Evolutionary conservation across 2,888 invertebrate genomes (phyloP), one percentile per base, ranked within the genome.

Genomic region (Ellobium chinense): DNA sequence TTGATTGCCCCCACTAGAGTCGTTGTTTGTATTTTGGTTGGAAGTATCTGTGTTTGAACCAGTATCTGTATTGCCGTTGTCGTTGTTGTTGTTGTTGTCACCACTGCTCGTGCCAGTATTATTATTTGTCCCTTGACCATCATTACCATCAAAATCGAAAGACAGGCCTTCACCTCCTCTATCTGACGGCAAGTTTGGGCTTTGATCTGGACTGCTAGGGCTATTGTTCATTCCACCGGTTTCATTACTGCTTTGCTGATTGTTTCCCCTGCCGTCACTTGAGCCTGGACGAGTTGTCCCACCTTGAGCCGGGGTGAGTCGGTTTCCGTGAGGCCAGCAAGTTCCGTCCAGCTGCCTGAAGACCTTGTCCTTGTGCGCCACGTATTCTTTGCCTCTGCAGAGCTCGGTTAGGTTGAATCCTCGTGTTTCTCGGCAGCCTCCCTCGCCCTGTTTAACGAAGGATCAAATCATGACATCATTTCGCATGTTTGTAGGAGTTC

Each of bases 291-390:
- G 7, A 12, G 7, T 46, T 7, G 46, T 18, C 46, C 7, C 9
- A 12, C 9, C 46, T 46, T 46, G 46, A 18, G 7, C 7, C 18
- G 46, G 46, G 24, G 27, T 36, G 12, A 29, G 54, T 2, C 18
- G 27, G 21, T 31, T 1, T 5, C 1, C 31, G 4, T 24, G 36
- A 21, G 34, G 54, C 18, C 65, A 36, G 24, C 76, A 76, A 1
- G 66, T 56, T n/a, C 66, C 76, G 27, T 66, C 63, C n/a, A 1
- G n/a, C 76, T 65, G 65, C 14, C 54, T 56, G 31, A 14, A 34
- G n/a, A 63, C 34, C 9, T 65, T 76, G 66, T 76, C 76, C 24
- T 56, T 66, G 66, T 76, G 76, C 12, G 39, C 24, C 1, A 76
- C 66, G 5, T 56, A 65, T n/a, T 56, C 27, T 54, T 36, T 76